These are phyloP conservation scores for Agelastica alni DNA, from an alignment of 2,888 invertebrate species.

Conservation along the genomic window DNA sequence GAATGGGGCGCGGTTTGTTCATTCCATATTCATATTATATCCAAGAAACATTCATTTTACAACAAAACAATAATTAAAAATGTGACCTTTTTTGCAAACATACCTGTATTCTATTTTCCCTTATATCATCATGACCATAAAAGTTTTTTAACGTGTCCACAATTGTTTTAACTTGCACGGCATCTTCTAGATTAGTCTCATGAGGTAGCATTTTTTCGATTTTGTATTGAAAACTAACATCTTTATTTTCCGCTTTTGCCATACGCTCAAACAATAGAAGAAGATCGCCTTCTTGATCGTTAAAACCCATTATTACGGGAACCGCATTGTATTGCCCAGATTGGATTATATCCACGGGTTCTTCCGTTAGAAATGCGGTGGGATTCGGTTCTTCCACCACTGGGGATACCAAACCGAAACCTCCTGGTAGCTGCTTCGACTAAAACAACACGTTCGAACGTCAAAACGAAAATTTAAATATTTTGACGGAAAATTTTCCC, in stretches of 20 bases:
- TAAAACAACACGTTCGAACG: not conserved
- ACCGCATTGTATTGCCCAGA: slow-evolving; percentile 37
- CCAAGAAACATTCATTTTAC: no score
- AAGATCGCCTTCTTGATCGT: slow-evolving; percentile 6
- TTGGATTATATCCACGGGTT: slow-evolving; percentile 33
- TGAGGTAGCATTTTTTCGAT: not conserved
- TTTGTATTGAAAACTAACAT: not conserved
- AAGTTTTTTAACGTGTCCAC: no score
- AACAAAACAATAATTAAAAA: no score
- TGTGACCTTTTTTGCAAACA: no score
- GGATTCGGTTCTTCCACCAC: slow-evolving; percentile 28
- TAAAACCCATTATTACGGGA: slow-evolving; percentile 32
- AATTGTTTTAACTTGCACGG: not conserved
- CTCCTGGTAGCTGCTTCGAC: not conserved
- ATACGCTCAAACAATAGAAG: not conserved
- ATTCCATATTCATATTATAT: no score
- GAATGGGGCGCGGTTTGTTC: no score
- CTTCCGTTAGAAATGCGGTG: slow-evolving; percentile 29
- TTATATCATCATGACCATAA: no score
- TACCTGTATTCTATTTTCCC: no score
- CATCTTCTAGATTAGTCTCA: not conserved
- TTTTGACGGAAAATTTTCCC: no score
- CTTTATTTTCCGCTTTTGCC: not conserved
- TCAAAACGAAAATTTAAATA: no score
- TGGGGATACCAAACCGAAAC: not conserved